A percentile compares a stretch with the other conserved stretches of the same genome.
phyloP scores from a whole-genome alignment of 2,888 invertebrate genomes.

The Torymus tubicola region DNA sequence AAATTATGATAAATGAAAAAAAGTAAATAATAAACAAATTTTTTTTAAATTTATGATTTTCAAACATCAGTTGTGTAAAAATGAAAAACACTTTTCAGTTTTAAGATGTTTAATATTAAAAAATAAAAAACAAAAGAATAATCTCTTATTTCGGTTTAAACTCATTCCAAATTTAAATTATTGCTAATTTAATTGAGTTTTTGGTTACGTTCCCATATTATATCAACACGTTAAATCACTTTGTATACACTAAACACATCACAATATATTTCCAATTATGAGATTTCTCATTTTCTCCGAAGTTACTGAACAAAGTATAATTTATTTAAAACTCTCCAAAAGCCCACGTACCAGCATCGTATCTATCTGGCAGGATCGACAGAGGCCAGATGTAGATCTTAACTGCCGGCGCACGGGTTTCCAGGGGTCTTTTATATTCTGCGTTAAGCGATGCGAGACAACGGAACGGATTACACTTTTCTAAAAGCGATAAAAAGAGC shows the following conservation, averaged over 20 bases:
- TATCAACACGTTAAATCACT: background rate
- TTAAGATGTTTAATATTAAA: too few species aligned
- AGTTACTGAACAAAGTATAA: slow-evolving; percentile 1
- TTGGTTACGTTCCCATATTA: too few species aligned
- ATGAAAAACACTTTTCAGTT: too few species aligned
- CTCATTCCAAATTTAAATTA: too few species aligned
- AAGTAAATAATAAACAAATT: too few species aligned
- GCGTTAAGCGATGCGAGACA: slow-evolving; percentile 72
- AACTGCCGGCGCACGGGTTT: slow-evolving; percentile 68
- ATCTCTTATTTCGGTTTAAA: too few species aligned
- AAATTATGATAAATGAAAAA: too few species aligned
- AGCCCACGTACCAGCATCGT: slow-evolving; percentile 71
- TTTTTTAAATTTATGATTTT: too few species aligned
- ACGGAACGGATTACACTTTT: slow-evolving; percentile 71
- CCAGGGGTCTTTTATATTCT: slow-evolving; percentile 73
- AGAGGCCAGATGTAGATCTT: slow-evolving; percentile 66
- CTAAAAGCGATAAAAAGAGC: slow-evolving; percentile 73
- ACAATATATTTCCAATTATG: slow-evolving; percentile 2
- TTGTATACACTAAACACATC: slow-evolving; percentile 35
- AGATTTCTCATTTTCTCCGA: background rate
- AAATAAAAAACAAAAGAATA: too few species aligned
- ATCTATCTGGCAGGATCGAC: slow-evolving; percentile 64
- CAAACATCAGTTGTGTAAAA: too few species aligned
- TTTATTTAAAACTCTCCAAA: slow-evolving; percentile 17
- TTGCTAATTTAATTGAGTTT: too few species aligned